A percentile compares a stretch with the other conserved stretches of the same genome.
Evolutionary conservation across 2,797 vertebrate species (phyloP).

Genomic region (Notamacropus eugenii): DNA sequence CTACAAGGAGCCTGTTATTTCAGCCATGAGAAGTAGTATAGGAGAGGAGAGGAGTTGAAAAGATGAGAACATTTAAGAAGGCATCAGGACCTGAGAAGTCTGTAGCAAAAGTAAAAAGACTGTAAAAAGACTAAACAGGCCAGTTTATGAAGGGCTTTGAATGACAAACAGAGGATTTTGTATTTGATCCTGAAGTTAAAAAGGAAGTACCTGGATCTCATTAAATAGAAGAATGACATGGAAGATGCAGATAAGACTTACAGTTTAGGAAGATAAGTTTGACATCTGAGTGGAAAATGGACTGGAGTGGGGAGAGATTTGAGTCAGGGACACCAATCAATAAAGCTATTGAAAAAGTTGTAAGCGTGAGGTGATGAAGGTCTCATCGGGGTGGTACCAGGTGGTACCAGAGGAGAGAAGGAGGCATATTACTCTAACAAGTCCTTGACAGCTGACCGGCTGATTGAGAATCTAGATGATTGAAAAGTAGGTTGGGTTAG

Average conservation of each 20-base stretch:
- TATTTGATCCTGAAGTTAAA: neutral
- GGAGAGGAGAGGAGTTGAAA: neutral
- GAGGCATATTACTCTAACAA: neutral
- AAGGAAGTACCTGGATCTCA: neutral
- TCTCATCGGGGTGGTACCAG: neutral
- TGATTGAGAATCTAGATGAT: neutral
- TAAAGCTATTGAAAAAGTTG: neutral
- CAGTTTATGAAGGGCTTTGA: neutral
- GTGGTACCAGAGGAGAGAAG: neutral
- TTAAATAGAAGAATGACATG: neutral
- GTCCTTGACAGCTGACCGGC: neutral
- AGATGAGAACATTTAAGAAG: neutral
- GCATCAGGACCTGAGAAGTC: neutral
- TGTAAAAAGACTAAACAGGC: neutral
- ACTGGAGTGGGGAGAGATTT: neutral
- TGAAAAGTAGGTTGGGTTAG: neutral
- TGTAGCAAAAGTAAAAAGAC: neutral
- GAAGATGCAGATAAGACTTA: neutral
- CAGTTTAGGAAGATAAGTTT: neutral
- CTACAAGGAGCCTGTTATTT: neutral
- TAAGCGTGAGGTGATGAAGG: neutral
- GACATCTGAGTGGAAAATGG: neutral
- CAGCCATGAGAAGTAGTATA: neutral
- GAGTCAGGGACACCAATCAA: neutral
- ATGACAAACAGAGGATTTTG: neutral